A percentile compares a stretch with the other conserved stretches of the same genome.
Conservation (phyloP, 2,888 invertebrate species). For the Meghimatium bilineatum region DNA sequence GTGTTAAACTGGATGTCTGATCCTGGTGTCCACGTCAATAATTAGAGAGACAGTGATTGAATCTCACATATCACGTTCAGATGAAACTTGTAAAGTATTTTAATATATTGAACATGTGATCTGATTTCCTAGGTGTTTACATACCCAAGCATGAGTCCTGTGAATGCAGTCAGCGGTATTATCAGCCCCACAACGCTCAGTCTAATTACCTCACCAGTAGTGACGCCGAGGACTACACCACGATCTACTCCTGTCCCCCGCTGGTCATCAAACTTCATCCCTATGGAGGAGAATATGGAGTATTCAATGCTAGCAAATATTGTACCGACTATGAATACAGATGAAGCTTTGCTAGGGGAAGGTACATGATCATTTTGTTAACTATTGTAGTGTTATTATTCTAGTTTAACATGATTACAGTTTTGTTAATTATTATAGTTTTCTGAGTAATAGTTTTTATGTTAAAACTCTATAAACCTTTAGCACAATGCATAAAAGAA, state of each 20-base stretch:
- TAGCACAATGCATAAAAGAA: no score
- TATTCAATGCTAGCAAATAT: conserved; percentile 89
- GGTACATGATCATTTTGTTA: conserved; percentile 53
- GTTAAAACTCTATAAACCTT: no score
- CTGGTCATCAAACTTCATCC: conserved; percentile 92
- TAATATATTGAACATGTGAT: neutral
- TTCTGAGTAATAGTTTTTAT: no score
- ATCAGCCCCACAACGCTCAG: conserved; percentile 92
- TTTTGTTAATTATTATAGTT: no score
- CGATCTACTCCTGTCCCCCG: conserved; percentile 82
- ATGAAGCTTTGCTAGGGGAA: conserved; percentile 83
- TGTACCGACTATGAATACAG: conserved; percentile 80
- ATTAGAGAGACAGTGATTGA: no score
- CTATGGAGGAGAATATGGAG: conserved; percentile 89
- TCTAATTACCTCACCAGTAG: conserved; percentile 85
- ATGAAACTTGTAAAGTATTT: neutral
- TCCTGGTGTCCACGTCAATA: no score
- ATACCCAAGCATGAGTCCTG: conserved; percentile 90
- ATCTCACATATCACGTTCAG: no score
- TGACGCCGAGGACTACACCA: conserved; percentile 84
- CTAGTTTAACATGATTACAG: no score
- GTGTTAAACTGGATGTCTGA: no score
- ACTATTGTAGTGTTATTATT: no score
- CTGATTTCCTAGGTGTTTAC: conserved; percentile 88
- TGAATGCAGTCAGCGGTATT: conserved; percentile 87